Conservation (phyloP, 1,140 invertebrate genomes). For the Apis florea region DNA sequence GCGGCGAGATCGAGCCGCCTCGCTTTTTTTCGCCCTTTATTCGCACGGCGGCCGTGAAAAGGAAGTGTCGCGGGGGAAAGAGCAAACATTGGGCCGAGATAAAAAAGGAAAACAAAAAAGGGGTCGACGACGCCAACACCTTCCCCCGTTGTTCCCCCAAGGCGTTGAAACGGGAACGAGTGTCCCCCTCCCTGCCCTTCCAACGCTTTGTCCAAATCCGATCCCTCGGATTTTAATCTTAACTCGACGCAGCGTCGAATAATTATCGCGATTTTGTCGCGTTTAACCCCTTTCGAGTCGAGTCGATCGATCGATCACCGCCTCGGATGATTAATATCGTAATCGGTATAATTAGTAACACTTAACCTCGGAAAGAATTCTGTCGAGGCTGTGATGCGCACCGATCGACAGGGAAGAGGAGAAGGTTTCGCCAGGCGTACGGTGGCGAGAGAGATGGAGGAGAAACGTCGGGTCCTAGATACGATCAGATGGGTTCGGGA, state of each 20-base stretch:
- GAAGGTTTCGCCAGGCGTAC: conserved; percentile 28
- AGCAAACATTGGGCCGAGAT: background rate
- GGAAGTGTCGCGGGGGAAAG: conserved; percentile 59
- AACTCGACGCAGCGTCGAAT: no score
- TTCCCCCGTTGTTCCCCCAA: conserved; percentile 29
- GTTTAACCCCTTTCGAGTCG: background rate
- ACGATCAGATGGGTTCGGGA: conserved; percentile 63
- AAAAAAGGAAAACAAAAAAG: conserved; percentile 27
- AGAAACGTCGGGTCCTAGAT: conserved; percentile 59
- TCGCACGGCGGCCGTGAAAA: conserved; percentile 71
- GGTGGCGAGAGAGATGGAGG: conserved; percentile 37
- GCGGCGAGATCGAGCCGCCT: conserved; percentile 66
- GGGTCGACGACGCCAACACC: conserved; percentile 68
- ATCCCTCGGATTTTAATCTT: background rate
- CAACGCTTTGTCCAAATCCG: conserved; percentile 33
- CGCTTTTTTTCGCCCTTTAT: conserved; percentile 63
- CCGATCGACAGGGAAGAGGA: conserved; percentile 40
- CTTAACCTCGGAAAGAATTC: conserved; percentile 54
- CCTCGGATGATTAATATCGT: conserved; percentile 43
- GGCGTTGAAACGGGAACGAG: conserved; percentile 49
- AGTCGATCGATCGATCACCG: conserved; percentile 21
- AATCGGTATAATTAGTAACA: conserved; percentile 55
- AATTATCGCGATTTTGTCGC: no score
- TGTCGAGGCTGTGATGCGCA: conserved; percentile 5
- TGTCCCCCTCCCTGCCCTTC: conserved; percentile 7